phyloP scores from a whole-genome alignment of 2,888 invertebrate genomes.

The Stenotaenia linearis region DNA sequence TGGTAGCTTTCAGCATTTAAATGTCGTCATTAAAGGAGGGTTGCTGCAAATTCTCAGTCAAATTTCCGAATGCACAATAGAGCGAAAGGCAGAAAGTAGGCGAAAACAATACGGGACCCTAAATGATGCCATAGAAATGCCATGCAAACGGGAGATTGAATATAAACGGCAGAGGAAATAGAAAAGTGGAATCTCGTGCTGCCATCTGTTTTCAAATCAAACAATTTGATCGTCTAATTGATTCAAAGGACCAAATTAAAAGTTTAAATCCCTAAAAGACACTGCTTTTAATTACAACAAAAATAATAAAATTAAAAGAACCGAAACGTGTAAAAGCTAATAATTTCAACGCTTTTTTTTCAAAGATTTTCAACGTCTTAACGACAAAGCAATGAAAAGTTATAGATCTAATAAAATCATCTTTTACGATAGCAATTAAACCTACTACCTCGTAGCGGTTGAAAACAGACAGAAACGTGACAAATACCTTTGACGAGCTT shows the following conservation, averaged over 20 bases:
- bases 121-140: slow-evolving; percentile 14
- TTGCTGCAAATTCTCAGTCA: slow-evolving; percentile 10
- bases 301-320: background rate
- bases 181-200: background rate
- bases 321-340: background rate
- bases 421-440: slow-evolving; percentile 12
- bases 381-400: background rate
- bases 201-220: slow-evolving; percentile 12
- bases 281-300: background rate
- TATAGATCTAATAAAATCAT: slow-evolving; percentile 14
- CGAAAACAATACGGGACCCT: slow-evolving; percentile 3
- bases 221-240: slow-evolving; percentile 7
- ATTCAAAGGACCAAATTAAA: slow-evolving; percentile 4
- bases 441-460: background rate
- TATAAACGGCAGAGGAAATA: background rate
- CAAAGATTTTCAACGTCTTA: background rate
- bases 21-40: background rate
- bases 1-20: slow-evolving; percentile 19
- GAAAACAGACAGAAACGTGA: background rate
- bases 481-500: slow-evolving; percentile 29
- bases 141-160: background rate
- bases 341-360: background rate
- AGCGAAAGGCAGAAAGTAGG: background rate
- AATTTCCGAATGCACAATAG: slow-evolving; percentile 12
- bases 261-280: background rate